Evolutionary conservation across 2,888 invertebrate genomes (phyloP).

Genomic region (Onthophagus sagittarius): DNA sequence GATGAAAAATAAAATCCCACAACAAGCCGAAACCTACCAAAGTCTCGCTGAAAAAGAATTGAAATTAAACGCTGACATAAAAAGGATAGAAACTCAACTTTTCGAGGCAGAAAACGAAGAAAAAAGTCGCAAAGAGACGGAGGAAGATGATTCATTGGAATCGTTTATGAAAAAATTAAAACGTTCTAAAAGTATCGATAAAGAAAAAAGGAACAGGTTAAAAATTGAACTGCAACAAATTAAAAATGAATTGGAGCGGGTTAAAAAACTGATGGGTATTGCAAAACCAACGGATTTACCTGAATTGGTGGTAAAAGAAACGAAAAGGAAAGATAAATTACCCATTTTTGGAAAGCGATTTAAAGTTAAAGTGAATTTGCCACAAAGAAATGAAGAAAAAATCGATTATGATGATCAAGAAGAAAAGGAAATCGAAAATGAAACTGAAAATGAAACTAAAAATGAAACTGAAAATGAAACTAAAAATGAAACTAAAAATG

Average conservation of each 20-base stretch:
- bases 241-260: constrained; percentile 62
- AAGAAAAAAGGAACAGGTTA: constrained; percentile 60
- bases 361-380: constrained; percentile 52
- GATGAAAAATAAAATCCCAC: constrained; percentile 63
- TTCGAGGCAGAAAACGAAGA: constrained; percentile 5
- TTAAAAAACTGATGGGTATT: constrained; percentile 70
- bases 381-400: constrained; percentile 35
- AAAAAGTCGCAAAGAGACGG: constrained; percentile 45
- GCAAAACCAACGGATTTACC: constrained; percentile 66
- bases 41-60: constrained; percentile 64
- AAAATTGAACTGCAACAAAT: constrained; percentile 67
- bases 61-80: constrained; percentile 52
- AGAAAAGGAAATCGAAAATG: constrained; percentile 54
- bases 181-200: constrained; percentile 49
- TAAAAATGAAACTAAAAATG: constrained; percentile 17
- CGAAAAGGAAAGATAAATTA: constrained; percentile 45
- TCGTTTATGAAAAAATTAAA: constrained; percentile 72
- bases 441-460: constrained; percentile 36
- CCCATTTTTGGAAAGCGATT: constrained; percentile 57
- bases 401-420: constrained; percentile 47
- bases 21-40: constrained; percentile 61
- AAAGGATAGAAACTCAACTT: constrained; percentile 56
- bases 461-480: constrained; percentile 16
- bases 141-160: constrained; percentile 73
- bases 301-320: constrained; percentile 42